Evolutionary conservation across 1,140 invertebrate species (phyloP).

Genomic region (Habropoda laboriosa): DNA sequence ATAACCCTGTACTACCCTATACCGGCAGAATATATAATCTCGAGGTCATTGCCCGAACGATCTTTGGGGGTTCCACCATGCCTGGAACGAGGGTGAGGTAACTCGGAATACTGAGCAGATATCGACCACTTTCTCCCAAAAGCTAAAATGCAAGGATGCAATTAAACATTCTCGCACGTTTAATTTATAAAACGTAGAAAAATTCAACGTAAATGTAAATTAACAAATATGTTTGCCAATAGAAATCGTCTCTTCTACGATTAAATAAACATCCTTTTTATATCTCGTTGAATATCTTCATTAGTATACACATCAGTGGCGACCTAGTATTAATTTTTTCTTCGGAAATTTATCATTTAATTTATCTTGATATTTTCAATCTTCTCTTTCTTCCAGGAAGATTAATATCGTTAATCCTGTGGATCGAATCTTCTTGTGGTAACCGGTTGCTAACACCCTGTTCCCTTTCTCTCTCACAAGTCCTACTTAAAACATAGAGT

Average conservation of each 20-base stretch:
- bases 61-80: conserved; percentile 75
- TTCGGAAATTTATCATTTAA: background rate
- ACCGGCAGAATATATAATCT: conserved; percentile 66
- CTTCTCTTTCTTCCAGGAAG: background rate
- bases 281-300: background rate
- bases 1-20: conserved; percentile 53
- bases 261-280: background rate
- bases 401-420: too few relatives aligned
- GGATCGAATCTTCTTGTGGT: too few relatives aligned
- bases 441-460: too few relatives aligned
- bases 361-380: background rate
- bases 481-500: too few relatives aligned
- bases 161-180: conserved; percentile 28
- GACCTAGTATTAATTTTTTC: background rate
- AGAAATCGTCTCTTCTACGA: background rate
- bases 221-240: background rate
- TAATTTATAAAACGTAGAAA: background rate
- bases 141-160: conserved; percentile 41
- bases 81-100: conserved; percentile 69
- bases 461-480: too few relatives aligned
- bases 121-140: conserved; percentile 68
- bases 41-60: conserved; percentile 78
- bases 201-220: background rate
- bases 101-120: conserved; percentile 64
- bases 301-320: background rate